Base-by-base conservation (phyloP, 2,113 vertebrate genomes). In the Cochlearius cochlearius region DNA sequence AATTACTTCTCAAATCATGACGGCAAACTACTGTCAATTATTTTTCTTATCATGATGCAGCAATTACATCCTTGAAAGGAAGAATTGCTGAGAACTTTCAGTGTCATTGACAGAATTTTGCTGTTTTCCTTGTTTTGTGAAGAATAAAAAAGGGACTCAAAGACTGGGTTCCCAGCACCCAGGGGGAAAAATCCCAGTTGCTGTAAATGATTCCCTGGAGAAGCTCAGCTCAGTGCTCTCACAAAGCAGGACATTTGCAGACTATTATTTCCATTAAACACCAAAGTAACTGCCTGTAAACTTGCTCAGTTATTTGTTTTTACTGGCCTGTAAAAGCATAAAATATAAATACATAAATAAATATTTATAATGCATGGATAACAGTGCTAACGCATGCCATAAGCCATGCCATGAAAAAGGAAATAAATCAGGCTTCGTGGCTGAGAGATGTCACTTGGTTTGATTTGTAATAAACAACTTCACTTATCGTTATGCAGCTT, bases 311-410 rank as follows among this genome's bases (percentile, higher is more conserved):
- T 97, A 95, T 96, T 97, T 97, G 73, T 89, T 95, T 97, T 96
- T 96, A 97, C 94, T 91, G 81, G 88, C 81, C 78, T 96, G 93
- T 96, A 95, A 97, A 96, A 95, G 20, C 88, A 94, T 96, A 95
- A 96, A 97, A 95, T 92, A 94, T 94, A 97, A 96, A 97, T 95
- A 86, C 92, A 95, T 94, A 96, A 96, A 97, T 97, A 97, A 97
- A 97, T 97, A 97, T 97, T 97, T 97, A 97, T 96, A 94, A 95
- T 95, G 94, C 96, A 92, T 84, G 88, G 71, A 93, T 96, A 96
- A 92, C 83, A 76, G 81, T 72, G 30, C 74, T 95, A 96, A 78
- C 82, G 71, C 77, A 81, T 64, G 55, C 60, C 53, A 56, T 72
- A 72, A 95, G 67, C 86, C 69, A 92, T 50, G 53, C 63, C 66